These are phyloP conservation scores for Nymphalis io DNA, from an alignment of 1,140 invertebrate genomes.

Conservation along the genomic window DNA sequence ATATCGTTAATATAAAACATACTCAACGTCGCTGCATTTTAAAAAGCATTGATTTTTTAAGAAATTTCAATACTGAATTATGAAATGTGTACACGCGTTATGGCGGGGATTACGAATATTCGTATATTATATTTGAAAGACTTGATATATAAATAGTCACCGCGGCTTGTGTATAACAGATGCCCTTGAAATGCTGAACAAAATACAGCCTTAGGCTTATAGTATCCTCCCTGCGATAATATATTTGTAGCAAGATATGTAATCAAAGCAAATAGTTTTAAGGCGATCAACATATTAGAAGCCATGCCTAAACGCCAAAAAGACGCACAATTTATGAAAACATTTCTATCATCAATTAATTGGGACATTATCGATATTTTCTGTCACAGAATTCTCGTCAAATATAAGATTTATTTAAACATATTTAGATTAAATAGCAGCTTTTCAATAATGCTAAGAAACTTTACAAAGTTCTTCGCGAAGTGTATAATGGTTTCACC, in stretches of 20 bases:
- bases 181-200: constrained; percentile 21
- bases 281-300: constrained; percentile 11
- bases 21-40: no score
- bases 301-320: constrained; percentile 24
- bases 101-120: not conserved
- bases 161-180: constrained; percentile 7
- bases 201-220: constrained; percentile 18
- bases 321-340: constrained; percentile 20
- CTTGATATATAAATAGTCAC: not conserved
- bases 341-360: not conserved
- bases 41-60: not conserved
- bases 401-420: not conserved
- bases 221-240: not conserved
- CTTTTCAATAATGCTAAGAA: no score
- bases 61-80: not conserved
- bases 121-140: not conserved
- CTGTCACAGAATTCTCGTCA: not conserved
- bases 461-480: not conserved
- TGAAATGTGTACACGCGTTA: not conserved
- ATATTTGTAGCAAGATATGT: constrained; percentile 9
- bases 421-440: no score
- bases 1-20: not conserved
- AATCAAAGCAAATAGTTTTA: constrained; percentile 6
- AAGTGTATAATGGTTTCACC: not conserved
- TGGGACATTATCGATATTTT: no score